Evolutionary conservation across 23 tunicate species (phyloP).

Genomic region (Halocynthia roretzi): DNA sequence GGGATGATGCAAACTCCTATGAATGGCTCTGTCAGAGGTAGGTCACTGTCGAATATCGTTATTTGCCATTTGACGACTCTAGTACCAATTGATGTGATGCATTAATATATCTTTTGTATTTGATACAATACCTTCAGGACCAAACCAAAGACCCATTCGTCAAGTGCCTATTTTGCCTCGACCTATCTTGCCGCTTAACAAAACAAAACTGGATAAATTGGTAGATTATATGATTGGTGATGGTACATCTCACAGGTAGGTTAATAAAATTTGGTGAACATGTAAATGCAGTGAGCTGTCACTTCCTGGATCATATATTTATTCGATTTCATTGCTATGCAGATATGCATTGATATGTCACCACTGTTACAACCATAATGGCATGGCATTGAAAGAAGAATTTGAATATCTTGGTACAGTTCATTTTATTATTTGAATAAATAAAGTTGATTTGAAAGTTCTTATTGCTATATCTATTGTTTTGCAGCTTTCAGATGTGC

Average conservation of each 20-base stretch:
- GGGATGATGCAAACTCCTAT: constrained; percentile 2
- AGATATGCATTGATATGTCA: constrained; percentile 93
- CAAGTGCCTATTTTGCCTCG: constrained; percentile 51
- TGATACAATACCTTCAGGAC: background rate
- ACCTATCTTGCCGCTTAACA: constrained; percentile 59
- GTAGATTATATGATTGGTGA: constrained; percentile 91
- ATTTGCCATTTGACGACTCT: background rate
- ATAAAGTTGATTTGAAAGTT: too few relatives aligned
- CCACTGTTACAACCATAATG: constrained; percentile 93
- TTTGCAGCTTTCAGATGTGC: constrained; percentile 78
- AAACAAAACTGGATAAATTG: constrained; percentile 59
- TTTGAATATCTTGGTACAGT: constrained; percentile 81
- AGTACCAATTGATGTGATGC: too few relatives aligned
- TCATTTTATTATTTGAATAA: background rate
- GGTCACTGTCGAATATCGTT: background rate
- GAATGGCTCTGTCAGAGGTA: constrained; percentile 9
- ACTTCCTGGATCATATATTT: background rate
- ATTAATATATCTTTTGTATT: background rate
- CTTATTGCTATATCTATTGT: too few relatives aligned
- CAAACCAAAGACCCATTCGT: constrained; percentile 9
- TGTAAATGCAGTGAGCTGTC: background rate
- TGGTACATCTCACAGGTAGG: constrained; percentile 73
- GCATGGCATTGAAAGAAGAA: constrained; percentile 92
- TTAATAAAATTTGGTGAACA: background rate
- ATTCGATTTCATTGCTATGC: background rate